Evolutionary conservation across 2,888 invertebrate species (phyloP).

Genomic region (Dusona sp.): DNA sequence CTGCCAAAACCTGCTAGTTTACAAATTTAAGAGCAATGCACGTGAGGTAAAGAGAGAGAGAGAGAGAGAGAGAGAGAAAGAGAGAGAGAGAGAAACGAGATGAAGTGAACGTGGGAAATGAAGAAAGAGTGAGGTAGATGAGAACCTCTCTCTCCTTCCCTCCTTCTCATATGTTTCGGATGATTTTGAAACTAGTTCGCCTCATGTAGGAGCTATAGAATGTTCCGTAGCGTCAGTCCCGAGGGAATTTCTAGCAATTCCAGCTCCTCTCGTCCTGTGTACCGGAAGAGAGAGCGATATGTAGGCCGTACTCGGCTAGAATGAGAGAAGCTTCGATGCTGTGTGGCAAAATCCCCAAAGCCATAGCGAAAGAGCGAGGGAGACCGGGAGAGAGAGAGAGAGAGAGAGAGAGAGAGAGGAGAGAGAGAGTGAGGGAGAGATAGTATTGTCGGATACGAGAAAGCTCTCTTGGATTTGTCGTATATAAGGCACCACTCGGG

Average conservation of each 20-base stretch:
- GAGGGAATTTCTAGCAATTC: slow-evolving; percentile 55
- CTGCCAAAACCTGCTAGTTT: background rate
- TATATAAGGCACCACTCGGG: slow-evolving; percentile 21
- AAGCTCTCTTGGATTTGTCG: slow-evolving; percentile 33
- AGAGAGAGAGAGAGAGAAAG: background rate
- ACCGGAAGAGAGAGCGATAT: slow-evolving; percentile 55
- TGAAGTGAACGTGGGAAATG: background rate
- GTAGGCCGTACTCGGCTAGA: slow-evolving; percentile 36
- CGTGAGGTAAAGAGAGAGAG: slow-evolving; percentile 6
- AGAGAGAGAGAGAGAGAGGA: slow-evolving; percentile 13
- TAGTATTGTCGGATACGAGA: slow-evolving; percentile 49
- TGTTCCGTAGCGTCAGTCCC: slow-evolving; percentile 44
- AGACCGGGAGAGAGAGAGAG: slow-evolving; percentile 22
- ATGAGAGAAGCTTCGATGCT: slow-evolving; percentile 42
- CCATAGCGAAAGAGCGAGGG: slow-evolving; percentile 15
- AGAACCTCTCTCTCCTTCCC: slow-evolving; percentile 2
- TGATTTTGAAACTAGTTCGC: slow-evolving; percentile 54
- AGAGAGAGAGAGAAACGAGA: background rate
- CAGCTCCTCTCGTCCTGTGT: slow-evolving; percentile 25
- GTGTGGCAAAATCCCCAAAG: slow-evolving; percentile 20
- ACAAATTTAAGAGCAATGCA: background rate
- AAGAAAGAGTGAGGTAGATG: slow-evolving; percentile 8
- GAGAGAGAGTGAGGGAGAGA: slow-evolving; percentile 21
- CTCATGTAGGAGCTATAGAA: slow-evolving; percentile 41
- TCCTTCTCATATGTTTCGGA: slow-evolving; percentile 43